These are phyloP conservation scores for Premnoplex brunnescens DNA, from an alignment of 2,797 vertebrate species.

Conservation along the genomic window DNA sequence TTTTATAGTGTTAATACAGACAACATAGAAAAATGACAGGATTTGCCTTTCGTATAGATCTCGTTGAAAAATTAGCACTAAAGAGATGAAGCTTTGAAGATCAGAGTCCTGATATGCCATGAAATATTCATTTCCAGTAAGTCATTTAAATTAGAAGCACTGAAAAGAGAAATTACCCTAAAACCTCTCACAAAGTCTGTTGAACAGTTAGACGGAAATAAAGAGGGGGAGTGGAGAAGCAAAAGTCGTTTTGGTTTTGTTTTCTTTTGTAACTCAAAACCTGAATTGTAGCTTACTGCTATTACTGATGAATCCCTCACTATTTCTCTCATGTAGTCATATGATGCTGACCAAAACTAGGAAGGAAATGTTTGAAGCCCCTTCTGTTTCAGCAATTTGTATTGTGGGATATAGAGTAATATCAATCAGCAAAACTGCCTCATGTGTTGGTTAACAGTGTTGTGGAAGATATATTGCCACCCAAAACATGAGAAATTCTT, in stretches of 20 bases:
- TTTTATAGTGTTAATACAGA: not conserved
- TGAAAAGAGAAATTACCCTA: conserved; percentile 14
- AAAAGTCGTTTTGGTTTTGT: not conserved
- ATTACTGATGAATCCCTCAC: not conserved
- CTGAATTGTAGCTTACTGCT: not conserved
- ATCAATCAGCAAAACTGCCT: not conserved
- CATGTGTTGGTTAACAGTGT: not conserved
- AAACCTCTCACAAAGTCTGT: not conserved
- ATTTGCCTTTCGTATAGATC: not conserved
- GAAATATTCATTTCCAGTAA: conserved; percentile 38
- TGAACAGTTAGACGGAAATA: not conserved
- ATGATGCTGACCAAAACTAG: not conserved
- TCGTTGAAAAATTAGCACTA: conserved; percentile 33
- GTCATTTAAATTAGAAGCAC: conserved; percentile 12
- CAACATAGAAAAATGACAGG: not conserved
- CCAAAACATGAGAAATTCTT: not conserved
- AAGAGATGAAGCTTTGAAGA: conserved; percentile 8
- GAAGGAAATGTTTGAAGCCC: conserved; percentile 25
- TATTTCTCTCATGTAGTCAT: not conserved
- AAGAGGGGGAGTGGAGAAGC: not conserved
- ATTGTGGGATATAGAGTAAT: not conserved
- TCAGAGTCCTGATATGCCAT: not conserved
- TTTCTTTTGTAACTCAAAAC: not conserved
- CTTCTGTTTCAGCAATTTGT: not conserved
- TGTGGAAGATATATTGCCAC: not conserved